Evolutionary conservation across 2,888 invertebrate genomes (phyloP).

Genomic region (Nyleta sp.): DNA sequence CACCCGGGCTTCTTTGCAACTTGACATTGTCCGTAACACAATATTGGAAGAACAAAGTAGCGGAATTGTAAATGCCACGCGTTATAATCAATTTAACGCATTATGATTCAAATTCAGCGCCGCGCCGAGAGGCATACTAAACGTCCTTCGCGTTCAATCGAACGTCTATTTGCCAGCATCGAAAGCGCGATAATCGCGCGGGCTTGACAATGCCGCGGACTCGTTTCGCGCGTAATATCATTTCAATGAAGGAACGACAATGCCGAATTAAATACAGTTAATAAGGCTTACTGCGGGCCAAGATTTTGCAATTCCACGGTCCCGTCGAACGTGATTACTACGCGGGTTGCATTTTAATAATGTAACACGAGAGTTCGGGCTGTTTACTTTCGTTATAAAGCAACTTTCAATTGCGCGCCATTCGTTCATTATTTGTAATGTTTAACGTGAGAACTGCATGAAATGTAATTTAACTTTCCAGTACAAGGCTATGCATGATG

Average conservation of each 20-base stretch:
- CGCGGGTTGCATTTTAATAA: slow-evolving; percentile 34
- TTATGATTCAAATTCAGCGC: slow-evolving; percentile 25
- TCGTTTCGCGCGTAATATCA: slow-evolving; percentile 32
- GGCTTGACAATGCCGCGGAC: slow-evolving; percentile 26
- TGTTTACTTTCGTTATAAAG: slow-evolving; percentile 27
- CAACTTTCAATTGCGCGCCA: slow-evolving; percentile 35
- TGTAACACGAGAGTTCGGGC: slow-evolving; percentile 16
- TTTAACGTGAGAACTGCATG: slow-evolving; percentile 54
- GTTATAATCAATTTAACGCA: slow-evolving; percentile 41
- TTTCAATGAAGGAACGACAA: slow-evolving; percentile 23
- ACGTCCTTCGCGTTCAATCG: slow-evolving; percentile 47
- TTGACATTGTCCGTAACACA: slow-evolving; percentile 25
- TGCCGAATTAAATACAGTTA: slow-evolving; percentile 18
- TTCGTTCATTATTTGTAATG: slow-evolving; percentile 59
- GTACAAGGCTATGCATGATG: slow-evolving; percentile 51
- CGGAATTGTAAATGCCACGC: slow-evolving; percentile 19
- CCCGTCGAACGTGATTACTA: slow-evolving; percentile 26
- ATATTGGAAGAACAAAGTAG: slow-evolving; percentile 39
- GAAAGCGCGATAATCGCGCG: slow-evolving; percentile 34
- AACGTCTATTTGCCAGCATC: slow-evolving; percentile 32
- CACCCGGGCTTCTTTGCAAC: slow-evolving; percentile 17
- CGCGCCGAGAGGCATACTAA: slow-evolving; percentile 39
- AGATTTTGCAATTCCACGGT: background rate
- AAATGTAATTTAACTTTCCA: slow-evolving; percentile 59
- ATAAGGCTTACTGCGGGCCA: background rate